Base-by-base conservation (phyloP, 2,113 vertebrate species). In the Strix uralensis region DNA sequence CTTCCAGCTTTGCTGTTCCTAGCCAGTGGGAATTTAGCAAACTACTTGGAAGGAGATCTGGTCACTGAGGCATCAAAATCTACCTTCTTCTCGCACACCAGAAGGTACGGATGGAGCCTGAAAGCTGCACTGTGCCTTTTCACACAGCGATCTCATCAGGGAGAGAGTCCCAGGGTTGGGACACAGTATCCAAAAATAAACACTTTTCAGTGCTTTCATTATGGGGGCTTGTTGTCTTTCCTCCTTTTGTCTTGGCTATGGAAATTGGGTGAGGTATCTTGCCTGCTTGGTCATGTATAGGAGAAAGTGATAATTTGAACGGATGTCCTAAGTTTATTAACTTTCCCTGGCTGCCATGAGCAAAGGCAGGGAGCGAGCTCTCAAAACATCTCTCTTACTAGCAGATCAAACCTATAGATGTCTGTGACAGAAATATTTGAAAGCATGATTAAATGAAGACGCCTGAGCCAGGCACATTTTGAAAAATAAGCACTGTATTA, bases 11-110 rank as follows among this genome's bases (percentile, higher is more conserved):
- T 90, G 96, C 98, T 98, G 97, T 97, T 92, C 81, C 66, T 96
- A 96, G 95, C 98, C 98, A 34, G 97, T 98, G 99, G 99, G 99
- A 98, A 98, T 98, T 98, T 94, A 93, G 63, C 92, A 88, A 97
- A 97, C 97, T 98, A 98, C 98, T 97, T 97, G 96, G 98, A 98
- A 98, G 97, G 98, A 98, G 98, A 98, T 98, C 98, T 98, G 98
- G 97, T 98, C 98, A 98, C 98, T 98, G 98, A 99, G 98, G 99
- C 98, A 98, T 98, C 98, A 98, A 98, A 98, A 98, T 96, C 94
- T 96, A 97, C 98, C 98, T 98, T 98, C 98, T 98, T 98, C 98
- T 98, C 92, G 96, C 98, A 97, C 97, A 98, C 93, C 96, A 97
- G 96, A 97, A 94, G 57, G 98, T 97, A 95, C 92, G 18, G 98